Conservation (phyloP, 2,888 invertebrate genomes). For the Phymatocera aterrima region DNA sequence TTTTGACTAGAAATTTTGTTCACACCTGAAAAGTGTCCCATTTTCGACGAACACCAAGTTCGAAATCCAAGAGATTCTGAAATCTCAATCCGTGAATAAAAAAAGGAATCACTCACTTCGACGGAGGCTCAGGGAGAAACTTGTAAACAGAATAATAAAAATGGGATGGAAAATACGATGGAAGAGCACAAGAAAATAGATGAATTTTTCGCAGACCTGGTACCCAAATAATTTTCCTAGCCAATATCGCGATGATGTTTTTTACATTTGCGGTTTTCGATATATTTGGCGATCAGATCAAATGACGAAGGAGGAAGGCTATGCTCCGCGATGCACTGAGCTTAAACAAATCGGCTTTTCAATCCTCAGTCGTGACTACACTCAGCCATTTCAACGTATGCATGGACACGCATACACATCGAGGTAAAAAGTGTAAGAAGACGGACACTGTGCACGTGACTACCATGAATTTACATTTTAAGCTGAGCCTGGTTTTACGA, state of each 20-base stretch:
- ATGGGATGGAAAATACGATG: not conserved
- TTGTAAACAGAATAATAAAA: slow-evolving; percentile 6
- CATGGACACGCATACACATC: not conserved
- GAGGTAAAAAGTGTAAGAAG: not conserved
- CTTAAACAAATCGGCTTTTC: not conserved
- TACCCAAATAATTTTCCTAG: not conserved
- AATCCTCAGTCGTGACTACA: not conserved
- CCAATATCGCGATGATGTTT: not conserved
- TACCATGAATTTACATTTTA: slow-evolving; percentile 48
- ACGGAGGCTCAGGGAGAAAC: too few relatives aligned
- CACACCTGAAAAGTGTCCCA: not conserved
- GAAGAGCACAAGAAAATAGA: not conserved
- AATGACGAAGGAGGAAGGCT: not conserved
- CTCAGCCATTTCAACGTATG: not conserved
- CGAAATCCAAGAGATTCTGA: not conserved
- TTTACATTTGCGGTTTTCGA: not conserved
- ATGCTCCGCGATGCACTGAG: not conserved
- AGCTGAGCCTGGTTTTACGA: slow-evolving; percentile 42
- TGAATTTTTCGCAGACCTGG: not conserved
- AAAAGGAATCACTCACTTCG: not conserved
- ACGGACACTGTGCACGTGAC: slow-evolving; percentile 43
- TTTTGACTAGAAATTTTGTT: not conserved
- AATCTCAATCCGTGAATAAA: not conserved
- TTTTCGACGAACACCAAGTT: not conserved
- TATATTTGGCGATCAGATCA: not conserved